Conservation (phyloP, 2,113 vertebrate species). For the Heterocephalus glaber region DNA sequence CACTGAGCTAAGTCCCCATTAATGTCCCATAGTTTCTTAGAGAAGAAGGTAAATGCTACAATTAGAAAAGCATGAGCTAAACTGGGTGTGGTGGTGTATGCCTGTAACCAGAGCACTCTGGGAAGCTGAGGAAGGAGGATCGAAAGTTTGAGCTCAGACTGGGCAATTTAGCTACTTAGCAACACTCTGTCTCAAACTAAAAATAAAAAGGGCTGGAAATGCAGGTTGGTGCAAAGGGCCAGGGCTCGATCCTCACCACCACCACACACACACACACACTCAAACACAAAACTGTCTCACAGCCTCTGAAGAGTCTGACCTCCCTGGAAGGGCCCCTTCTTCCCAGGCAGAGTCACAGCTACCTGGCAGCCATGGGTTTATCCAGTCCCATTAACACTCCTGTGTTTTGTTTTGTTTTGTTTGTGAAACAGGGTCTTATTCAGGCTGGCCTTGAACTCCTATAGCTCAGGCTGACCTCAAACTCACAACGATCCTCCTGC, state of each 20-base stretch:
- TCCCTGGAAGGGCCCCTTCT: not conserved
- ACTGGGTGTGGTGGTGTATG: not conserved
- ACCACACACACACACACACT: not conserved
- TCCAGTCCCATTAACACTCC: not conserved
- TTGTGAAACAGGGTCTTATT: not conserved
- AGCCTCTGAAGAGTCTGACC: not conserved
- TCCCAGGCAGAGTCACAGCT: not conserved
- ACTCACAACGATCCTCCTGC: not conserved
- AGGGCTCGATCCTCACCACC: not conserved
- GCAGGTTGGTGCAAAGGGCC: not conserved
- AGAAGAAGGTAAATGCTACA: not conserved
- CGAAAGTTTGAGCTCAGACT: not conserved
- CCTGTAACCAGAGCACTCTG: not conserved
- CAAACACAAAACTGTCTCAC: not conserved
- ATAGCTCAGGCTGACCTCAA: not conserved
- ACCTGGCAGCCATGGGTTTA: not conserved
- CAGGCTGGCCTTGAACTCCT: not conserved
- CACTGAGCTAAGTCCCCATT: no score
- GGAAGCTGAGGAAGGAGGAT: not conserved
- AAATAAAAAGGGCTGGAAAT: not conserved
- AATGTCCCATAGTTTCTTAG: no score
- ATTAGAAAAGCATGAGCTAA: not conserved
- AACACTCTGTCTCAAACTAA: not conserved
- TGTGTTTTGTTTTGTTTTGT: no score
- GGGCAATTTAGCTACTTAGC: not conserved